A percentile compares a stretch with the other conserved stretches of the same genome.
phyloP scores from a whole-genome alignment of 2,113 vertebrate genomes.

The Sceloporus undulatus region DNA sequence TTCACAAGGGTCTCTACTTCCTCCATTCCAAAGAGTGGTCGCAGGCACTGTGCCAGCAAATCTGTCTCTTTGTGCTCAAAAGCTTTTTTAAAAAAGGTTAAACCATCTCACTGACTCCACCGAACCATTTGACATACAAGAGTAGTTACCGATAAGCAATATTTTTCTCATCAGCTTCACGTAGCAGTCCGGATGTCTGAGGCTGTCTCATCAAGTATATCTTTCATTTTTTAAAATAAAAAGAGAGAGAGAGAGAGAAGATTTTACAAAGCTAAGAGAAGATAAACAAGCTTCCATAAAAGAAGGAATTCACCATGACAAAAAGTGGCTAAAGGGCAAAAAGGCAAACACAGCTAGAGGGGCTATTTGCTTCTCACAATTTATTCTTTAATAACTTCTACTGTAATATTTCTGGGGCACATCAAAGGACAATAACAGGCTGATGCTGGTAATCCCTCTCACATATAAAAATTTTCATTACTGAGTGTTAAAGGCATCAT shows the following conservation, averaged over 20 bases:
- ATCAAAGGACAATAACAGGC: slow-evolving; percentile 71
- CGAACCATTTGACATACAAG: not conserved
- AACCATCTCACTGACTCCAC: slow-evolving; percentile 13
- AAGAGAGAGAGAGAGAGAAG: not conserved
- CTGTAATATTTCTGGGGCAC: slow-evolving; percentile 67
- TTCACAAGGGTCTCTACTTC: slow-evolving; percentile 12
- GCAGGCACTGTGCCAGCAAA: slow-evolving; percentile 19
- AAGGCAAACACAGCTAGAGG: slow-evolving; percentile 40
- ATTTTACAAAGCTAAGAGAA: slow-evolving; percentile 36
- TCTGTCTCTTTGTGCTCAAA: slow-evolving; percentile 36
- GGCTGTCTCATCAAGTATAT: not conserved
- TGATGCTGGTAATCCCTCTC: slow-evolving; percentile 68
- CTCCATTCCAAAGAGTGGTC: slow-evolving; percentile 24
- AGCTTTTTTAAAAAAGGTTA: slow-evolving; percentile 21
- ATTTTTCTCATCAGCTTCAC: not conserved
- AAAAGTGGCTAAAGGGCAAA: slow-evolving; percentile 58
- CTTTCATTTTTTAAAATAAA: slow-evolving; percentile 5
- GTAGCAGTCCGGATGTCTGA: not conserved
- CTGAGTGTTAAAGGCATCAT: slow-evolving; percentile 66
- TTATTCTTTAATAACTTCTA: slow-evolving; percentile 75
- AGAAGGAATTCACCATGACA: slow-evolving; percentile 47
- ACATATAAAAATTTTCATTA: slow-evolving; percentile 75
- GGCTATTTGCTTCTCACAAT: slow-evolving; percentile 45
- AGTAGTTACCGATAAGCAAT: not conserved
- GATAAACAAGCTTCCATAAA: slow-evolving; percentile 20